Percentiles rank a stretch among this genome's conserved stretches.
Conservation (phyloP, 2,888 invertebrate genomes). For the Xestia ashworthii region DNA sequence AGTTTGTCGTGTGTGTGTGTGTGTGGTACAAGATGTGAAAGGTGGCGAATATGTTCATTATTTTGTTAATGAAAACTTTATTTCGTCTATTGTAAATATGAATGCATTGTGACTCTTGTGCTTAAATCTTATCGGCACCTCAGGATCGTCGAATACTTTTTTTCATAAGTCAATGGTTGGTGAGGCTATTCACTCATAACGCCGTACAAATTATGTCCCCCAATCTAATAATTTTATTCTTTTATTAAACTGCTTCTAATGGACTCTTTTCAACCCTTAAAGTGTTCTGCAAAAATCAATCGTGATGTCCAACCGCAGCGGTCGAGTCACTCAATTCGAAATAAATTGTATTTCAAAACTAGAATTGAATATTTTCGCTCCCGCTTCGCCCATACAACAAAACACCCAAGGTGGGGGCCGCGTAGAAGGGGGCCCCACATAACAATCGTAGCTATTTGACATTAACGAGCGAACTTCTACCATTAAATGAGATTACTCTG, state of each 20-base stretch:
- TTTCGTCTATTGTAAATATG: not conserved
- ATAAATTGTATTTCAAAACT: not conserved
- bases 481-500: constrained; percentile 82
- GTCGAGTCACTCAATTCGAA: not conserved
- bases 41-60: not conserved
- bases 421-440: constrained; percentile 72
- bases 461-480: constrained; percentile 82
- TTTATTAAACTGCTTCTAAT: no score
- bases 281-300: no score
- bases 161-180: no score
- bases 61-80: not conserved
- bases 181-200: no score
- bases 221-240: no score
- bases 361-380: not conserved
- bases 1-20: constrained; percentile 64
- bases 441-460: constrained; percentile 83
- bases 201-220: no score
- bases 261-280: no score
- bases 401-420: constrained; percentile 47
- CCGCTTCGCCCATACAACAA: constrained; percentile 34
- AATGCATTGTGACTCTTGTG: no score
- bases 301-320: no score
- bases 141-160: no score
- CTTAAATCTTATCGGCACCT: no score
- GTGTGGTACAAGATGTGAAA: constrained; percentile 28